phyloP scores from a whole-genome alignment of 2,797 vertebrate species.

The Carapus acus region DNA sequence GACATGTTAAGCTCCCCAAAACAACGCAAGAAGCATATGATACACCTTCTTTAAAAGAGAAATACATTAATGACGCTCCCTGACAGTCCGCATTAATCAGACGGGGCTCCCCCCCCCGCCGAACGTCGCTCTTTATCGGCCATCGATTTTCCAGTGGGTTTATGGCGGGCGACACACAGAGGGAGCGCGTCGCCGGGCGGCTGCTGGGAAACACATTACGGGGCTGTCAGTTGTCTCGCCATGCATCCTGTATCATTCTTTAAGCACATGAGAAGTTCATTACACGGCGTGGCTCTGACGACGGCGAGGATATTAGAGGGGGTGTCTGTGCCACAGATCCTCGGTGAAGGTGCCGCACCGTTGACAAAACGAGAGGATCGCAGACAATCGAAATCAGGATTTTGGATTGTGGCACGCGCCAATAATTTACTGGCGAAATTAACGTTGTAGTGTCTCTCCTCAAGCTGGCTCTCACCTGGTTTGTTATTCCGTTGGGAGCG shows the following conservation, averaged over 20 bases:
- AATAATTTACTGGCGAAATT: background rate
- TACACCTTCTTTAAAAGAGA: constrained; percentile 66
- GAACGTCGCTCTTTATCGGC: constrained; percentile 80
- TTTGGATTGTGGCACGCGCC: constrained; percentile 14
- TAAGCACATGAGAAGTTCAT: constrained; percentile 90
- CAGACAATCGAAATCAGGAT: constrained; percentile 17
- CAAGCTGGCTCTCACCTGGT: too few relatives aligned
- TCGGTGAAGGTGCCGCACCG: constrained; percentile 12
- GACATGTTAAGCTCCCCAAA: constrained; percentile 47
- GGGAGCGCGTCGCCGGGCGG: constrained; percentile 67
- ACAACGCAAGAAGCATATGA: constrained; percentile 64
- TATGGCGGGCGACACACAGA: constrained; percentile 74
- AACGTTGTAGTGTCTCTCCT: background rate
- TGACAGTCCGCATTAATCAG: constrained; percentile 78
- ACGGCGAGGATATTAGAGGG: constrained; percentile 64
- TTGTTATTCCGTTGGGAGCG: too few relatives aligned
- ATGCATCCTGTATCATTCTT: constrained; percentile 82
- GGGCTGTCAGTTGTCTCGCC: constrained; percentile 80
- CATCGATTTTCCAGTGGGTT: constrained; percentile 82
- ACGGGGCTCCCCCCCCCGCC: constrained; percentile 74
- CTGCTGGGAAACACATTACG: constrained; percentile 81
- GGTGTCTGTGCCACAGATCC: constrained; percentile 49
- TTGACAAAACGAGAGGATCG: constrained; percentile 13
- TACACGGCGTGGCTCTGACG: constrained; percentile 76
- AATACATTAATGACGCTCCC: constrained; percentile 67